These are phyloP conservation scores for Merops nubicus DNA, from an alignment of 2,113 vertebrate genomes.

Conservation along the genomic window DNA sequence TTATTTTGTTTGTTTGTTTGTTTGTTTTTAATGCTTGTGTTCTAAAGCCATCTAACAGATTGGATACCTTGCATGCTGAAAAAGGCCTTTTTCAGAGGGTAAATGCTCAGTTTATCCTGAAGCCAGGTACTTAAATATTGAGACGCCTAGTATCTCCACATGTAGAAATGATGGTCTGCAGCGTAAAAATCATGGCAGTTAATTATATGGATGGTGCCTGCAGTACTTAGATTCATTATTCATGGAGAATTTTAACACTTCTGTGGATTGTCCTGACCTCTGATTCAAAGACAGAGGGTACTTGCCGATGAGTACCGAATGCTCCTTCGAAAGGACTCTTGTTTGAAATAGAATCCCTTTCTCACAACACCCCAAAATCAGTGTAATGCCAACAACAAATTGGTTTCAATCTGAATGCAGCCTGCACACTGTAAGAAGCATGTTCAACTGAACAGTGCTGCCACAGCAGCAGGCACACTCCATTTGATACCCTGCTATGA, in stretches of 20 bases:
- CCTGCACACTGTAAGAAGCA: background rate
- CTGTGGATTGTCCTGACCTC: background rate
- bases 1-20: background rate
- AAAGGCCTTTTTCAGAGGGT: background rate
- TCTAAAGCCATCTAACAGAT: background rate
- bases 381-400: background rate
- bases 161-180: background rate
- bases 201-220: background rate
- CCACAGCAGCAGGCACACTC: rapidly evolving
- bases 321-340: background rate
- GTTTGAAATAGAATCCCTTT: background rate
- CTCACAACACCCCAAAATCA: background rate
- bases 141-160: background rate
- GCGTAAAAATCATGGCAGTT: background rate
- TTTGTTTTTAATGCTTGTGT: background rate
- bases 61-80: background rate
- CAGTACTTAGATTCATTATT: background rate
- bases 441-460: background rate
- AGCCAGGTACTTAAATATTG: background rate
- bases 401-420: background rate
- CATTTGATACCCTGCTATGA: background rate
- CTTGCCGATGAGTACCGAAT: background rate
- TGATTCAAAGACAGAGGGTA: background rate
- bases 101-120: background rate
- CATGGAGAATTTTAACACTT: background rate